Conservation (phyloP, 2,113 vertebrate species). For the Myiozetetes cayanensis region DNA sequence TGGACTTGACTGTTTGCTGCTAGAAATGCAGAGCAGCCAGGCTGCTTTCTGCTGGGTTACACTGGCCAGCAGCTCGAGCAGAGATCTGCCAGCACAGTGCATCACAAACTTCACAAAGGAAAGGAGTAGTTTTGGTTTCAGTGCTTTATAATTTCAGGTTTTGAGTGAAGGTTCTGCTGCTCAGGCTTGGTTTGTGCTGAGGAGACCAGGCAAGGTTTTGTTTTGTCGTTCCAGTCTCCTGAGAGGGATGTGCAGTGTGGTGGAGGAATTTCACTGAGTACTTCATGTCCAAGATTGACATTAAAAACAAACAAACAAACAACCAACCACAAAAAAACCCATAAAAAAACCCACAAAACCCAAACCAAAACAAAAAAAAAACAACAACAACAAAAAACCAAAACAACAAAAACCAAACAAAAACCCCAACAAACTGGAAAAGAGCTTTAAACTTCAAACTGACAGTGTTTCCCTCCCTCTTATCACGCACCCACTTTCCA, state of each 20-base stretch:
- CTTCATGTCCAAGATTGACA: not conserved
- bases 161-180: not conserved
- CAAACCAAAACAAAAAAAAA: too few species aligned
- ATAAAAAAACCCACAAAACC: too few species aligned
- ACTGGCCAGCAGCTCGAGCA: rapidly evolving
- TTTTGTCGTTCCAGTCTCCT: not conserved
- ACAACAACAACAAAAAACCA: too few species aligned
- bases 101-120: too few species aligned
- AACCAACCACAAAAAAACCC: too few species aligned
- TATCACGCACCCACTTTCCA: not conserved
- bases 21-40: not conserved
- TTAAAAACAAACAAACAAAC: not conserved
- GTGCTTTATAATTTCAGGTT: not conserved
- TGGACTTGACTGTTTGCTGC: not conserved
- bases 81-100: not conserved
- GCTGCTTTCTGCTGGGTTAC: not conserved
- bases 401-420: not conserved
- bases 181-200: not conserved
- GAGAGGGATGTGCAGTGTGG: rapidly evolving
- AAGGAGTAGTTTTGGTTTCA: not conserved
- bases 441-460: not conserved
- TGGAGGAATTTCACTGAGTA: not conserved
- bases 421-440: too few species aligned
- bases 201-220: not conserved
- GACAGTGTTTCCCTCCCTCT: not conserved